phyloP scores from a whole-genome alignment of 2,888 invertebrate genomes.

The Drosophila imparisetae region DNA sequence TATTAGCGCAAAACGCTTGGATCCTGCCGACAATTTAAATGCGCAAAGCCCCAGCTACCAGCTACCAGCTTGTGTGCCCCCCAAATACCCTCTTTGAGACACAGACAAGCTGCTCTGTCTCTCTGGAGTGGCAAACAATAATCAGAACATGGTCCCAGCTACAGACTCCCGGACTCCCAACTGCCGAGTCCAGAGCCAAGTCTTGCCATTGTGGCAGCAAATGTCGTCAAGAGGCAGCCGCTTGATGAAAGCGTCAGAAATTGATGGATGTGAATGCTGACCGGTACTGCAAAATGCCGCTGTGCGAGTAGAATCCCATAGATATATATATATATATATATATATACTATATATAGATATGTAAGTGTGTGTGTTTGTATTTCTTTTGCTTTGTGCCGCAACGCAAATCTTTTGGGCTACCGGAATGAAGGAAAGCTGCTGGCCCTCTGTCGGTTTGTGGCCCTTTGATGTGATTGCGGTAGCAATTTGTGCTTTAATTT shows the following conservation, averaged over 20 bases:
- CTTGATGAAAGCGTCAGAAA: conserved; percentile 83
- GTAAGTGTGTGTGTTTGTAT: not conserved
- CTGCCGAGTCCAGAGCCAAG: conserved; percentile 2
- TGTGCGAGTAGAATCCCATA: conserved; percentile 30
- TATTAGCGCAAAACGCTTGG: conserved; percentile 80
- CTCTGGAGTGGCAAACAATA: conserved; percentile 73
- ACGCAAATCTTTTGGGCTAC: conserved; percentile 79
- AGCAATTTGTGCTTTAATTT: conserved; percentile 81
- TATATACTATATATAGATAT: not conserved
- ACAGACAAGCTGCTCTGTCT: conserved; percentile 25
- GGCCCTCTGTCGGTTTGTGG: conserved; percentile 48
- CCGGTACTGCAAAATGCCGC: conserved; percentile 41
- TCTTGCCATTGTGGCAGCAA: conserved; percentile 65
- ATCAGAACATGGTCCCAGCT: conserved; percentile 66
- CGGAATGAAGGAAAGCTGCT: conserved; percentile 38
- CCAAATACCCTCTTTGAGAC: not conserved
- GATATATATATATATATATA: conserved; percentile 6
- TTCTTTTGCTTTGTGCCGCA: conserved; percentile 68
- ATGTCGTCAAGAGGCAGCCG: conserved; percentile 56
- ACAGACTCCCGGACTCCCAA: not conserved
- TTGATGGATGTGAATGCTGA: conserved; percentile 82
- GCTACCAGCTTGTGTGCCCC: conserved; percentile 25
- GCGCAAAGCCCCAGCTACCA: conserved; percentile 42
- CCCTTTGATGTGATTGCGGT: conserved; percentile 76
- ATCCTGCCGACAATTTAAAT: conserved; percentile 81